Base-by-base conservation (phyloP, 2,797 vertebrate species). In the Onychomys arenicola region DNA sequence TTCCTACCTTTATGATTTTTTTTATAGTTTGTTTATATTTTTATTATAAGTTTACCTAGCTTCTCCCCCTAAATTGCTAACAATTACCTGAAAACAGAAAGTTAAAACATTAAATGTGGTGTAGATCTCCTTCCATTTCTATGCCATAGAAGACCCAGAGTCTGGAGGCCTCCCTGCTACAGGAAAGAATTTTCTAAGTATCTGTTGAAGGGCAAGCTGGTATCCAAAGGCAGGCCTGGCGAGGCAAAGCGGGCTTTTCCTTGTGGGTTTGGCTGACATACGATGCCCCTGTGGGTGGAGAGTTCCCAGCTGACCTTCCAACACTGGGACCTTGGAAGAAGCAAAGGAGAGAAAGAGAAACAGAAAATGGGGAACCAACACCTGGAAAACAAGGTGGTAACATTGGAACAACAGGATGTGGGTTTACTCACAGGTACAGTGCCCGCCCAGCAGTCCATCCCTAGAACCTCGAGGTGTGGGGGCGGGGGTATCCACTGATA, bases 1-100 rank as follows among this genome's bases (percentile, higher is more conserved):
- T 67, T 80, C 10, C 11, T 34, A 57, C 2, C n/a, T 77, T 88
- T 63, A 27, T 75, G 82, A 71, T 73, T 90, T n/a, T 87, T 73
- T 90, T 84, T 82, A 57, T 75, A 40, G 88, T 92, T 61, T 82
- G 32, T 43, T 84, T 69, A 43, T 25, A 75, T 89, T 93, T 65
- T 77, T 65, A 76, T 77, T 32, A 17, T 87, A 91, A 76, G 27
- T n/a, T 59, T 73, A 73, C 78, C 16, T 46, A 94, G 94, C n/a
- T 55, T 23, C 90, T 4, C 57, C 55, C 89, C 25, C 63, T 71
- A 81, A 76, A 43, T 87, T 75, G 27, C 32, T 89, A 86, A 55
- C 25, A 63, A 86, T 86, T 52, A 78, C 27, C 16, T 52, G 10
- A 32, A 85, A 90, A 67, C 46, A 87, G 65, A 96, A 27, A 76